Percentiles rank a stretch among this genome's conserved stretches.
Evolutionary conservation across 2,888 invertebrate species (phyloP).

Genomic region (Furcula furcula): DNA sequence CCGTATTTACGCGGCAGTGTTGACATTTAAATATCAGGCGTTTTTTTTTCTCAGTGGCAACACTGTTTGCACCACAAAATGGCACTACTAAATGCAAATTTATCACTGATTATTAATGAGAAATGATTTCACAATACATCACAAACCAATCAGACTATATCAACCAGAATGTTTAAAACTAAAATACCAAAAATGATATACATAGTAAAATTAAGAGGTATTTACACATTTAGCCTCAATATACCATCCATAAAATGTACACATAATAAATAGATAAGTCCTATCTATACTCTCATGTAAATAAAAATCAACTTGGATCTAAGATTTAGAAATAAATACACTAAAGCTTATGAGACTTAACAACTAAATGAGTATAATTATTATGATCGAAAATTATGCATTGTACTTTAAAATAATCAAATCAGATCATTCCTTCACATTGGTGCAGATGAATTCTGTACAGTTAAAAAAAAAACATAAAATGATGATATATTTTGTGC

Average conservation of each 20-base stretch:
- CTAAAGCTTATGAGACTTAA: conserved; percentile 66
- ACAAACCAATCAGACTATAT: conserved; percentile 34
- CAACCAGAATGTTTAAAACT: conserved; percentile 29
- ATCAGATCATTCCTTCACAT: conserved; percentile 42
- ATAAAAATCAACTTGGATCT: conserved; percentile 25
- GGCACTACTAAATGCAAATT: conserved; percentile 75
- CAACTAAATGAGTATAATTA: conserved; percentile 73
- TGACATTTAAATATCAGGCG: conserved; percentile 26
- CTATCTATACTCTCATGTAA: conserved; percentile 49
- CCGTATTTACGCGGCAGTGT: conserved; percentile 20
- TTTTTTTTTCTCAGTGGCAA: conserved; percentile 40
- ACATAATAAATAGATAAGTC: conserved; percentile 68
- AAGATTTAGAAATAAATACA: conserved; percentile 62
- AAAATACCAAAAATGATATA: conserved; percentile 40
- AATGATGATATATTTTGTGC: conserved; percentile 41
- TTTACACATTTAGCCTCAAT: conserved; percentile 74
- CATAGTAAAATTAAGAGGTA: conserved; percentile 64
- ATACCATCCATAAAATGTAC: conserved; percentile 60
- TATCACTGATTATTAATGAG: conserved; percentile 60
- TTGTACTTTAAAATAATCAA: conserved; percentile 42
- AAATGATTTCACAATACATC: conserved; percentile 32
- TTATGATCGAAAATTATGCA: conserved; percentile 75
- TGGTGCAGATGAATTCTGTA: conserved; percentile 23
- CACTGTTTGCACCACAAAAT: conserved; percentile 53
- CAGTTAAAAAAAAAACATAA: conserved; percentile 27